phyloP scores from a whole-genome alignment of 1,140 invertebrate species.

The Zaprionus ornatus region DNA sequence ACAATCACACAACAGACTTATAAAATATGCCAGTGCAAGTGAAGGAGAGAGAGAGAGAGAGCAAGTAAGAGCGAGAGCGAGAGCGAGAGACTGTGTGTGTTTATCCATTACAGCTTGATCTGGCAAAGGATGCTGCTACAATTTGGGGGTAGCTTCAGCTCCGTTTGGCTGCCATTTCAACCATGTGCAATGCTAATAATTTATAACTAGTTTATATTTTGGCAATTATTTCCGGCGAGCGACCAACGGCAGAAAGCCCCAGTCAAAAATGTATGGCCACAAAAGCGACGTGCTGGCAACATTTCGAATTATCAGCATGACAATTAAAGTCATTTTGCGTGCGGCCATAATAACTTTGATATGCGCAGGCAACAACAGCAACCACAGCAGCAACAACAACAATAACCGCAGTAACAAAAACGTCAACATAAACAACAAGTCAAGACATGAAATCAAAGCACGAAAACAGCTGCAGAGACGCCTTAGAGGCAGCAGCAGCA shows the following conservation, averaged over 20 bases:
- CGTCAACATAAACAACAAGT: slow-evolving; percentile 35
- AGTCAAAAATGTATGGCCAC: slow-evolving; percentile 23
- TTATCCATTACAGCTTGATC: slow-evolving; percentile 68
- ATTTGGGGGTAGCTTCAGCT: slow-evolving; percentile 30
- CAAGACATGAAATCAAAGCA: slow-evolving; percentile 63
- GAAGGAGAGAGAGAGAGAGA: neutral
- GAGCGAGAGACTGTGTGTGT: neutral
- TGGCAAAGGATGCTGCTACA: slow-evolving; percentile 16
- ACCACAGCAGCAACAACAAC: slow-evolving; percentile 14
- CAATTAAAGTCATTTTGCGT: slow-evolving; percentile 71
- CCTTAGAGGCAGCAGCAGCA: neutral
- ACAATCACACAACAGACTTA: slow-evolving; percentile 43
- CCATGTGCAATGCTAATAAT: slow-evolving; percentile 67
- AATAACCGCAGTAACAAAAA: slow-evolving; percentile 12
- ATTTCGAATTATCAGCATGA: slow-evolving; percentile 35
- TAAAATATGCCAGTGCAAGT: slow-evolving; percentile 63
- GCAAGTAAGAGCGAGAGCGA: neutral
- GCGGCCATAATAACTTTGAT: slow-evolving; percentile 61
- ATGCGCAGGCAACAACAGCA: slow-evolving; percentile 37
- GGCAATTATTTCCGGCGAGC: slow-evolving; percentile 70
- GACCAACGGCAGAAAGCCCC: neutral
- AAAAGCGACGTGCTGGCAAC: slow-evolving; percentile 7
- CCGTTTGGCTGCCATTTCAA: slow-evolving; percentile 53
- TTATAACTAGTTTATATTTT: slow-evolving; percentile 82
- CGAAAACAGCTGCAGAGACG: slow-evolving; percentile 41